phyloP scores from a whole-genome alignment of 2,888 invertebrate species.

The Macrostomum cliftonense region DNA sequence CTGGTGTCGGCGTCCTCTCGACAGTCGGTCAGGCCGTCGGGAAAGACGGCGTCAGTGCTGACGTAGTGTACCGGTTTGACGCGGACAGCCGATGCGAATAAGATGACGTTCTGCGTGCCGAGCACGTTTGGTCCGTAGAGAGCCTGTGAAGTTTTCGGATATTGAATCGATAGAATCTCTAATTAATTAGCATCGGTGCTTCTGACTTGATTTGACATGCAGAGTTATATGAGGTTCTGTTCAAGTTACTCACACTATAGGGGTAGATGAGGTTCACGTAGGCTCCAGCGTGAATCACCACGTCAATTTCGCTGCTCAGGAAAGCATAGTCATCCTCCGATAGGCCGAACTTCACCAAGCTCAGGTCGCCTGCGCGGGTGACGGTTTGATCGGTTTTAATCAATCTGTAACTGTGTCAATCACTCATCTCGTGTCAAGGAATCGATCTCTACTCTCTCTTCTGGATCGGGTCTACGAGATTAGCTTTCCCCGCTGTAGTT shows the following conservation, averaged over 20 bases:
- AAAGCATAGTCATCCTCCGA: constrained; percentile 35
- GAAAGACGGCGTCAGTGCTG: constrained; percentile 38
- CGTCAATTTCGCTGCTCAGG: constrained; percentile 35
- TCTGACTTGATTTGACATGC: too few relatives aligned
- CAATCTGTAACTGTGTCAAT: too few relatives aligned
- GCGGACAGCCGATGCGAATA: constrained; percentile 36
- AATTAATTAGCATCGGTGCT: too few relatives aligned
- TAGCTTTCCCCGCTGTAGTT: too few relatives aligned
- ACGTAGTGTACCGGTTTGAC: constrained; percentile 37
- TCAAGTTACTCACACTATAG: constrained; percentile 23
- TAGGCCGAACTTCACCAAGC: constrained; percentile 33
- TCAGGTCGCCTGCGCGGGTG: constrained; percentile 28
- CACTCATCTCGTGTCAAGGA: too few relatives aligned
- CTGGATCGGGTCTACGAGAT: too few relatives aligned
- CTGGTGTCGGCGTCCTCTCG: constrained; percentile 25
- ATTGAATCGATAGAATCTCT: too few relatives aligned
- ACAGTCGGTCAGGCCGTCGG: constrained; percentile 24
- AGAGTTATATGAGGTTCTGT: too few relatives aligned
- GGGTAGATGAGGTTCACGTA: constrained; percentile 39
- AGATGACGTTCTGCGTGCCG: constrained; percentile 36
- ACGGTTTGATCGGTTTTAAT: not conserved
- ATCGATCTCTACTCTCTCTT: too few relatives aligned
- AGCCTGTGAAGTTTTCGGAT: constrained; percentile 22
- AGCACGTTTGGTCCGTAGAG: constrained; percentile 36
- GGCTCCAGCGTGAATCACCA: constrained; percentile 37